A percentile compares a stretch with the other conserved stretches of the same genome.
Conservation (phyloP, 1,140 invertebrate genomes). For the Aphis craccivora region DNA sequence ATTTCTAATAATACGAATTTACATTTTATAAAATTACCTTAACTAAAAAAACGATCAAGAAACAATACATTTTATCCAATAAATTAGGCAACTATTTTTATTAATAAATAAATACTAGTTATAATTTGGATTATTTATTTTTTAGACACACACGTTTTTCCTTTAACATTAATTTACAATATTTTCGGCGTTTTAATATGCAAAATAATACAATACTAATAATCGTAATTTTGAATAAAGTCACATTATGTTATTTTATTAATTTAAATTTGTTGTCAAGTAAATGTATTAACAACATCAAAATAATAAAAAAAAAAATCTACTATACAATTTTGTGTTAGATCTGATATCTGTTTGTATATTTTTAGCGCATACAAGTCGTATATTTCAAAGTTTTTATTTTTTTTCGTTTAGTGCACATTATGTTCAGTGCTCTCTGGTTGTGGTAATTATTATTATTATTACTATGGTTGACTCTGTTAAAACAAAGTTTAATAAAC, state of each 20-base stretch:
- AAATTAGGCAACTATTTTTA: background rate
- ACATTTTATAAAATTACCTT: background rate
- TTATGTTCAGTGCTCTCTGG: background rate
- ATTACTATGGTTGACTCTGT: background rate
- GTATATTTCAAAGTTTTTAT: background rate
- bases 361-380: background rate
- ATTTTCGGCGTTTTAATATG: background rate
- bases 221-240: background rate
- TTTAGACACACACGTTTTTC: background rate
- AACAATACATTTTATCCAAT: background rate
- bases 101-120: background rate
- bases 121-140: background rate
- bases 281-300: background rate
- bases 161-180: background rate
- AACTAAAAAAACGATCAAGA: background rate
- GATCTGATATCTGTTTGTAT: background rate
- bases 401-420: background rate
- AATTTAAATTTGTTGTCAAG: background rate
- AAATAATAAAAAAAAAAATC: background rate
- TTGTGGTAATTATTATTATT: slow-evolving; percentile 20
- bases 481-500: slow-evolving; percentile 45
- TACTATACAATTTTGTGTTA: background rate
- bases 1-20: too few relatives aligned
- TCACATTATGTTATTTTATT: background rate
- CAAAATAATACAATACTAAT: background rate